phyloP scores from a whole-genome alignment of 1,140 invertebrate genomes.

The Ceratoteleas bidentatus region DNA sequence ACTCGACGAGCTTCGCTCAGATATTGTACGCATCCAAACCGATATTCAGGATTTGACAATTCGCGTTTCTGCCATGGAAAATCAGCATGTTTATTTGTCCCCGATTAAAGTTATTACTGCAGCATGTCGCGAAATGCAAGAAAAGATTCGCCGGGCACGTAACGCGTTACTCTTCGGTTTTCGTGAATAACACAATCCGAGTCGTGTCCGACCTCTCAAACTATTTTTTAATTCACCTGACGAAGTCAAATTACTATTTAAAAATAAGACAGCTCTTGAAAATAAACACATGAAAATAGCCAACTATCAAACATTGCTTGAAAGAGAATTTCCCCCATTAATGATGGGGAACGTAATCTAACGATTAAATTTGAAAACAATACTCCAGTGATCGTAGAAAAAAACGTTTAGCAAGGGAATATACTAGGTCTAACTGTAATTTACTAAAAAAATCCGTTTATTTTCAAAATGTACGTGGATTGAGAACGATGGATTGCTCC shows the following conservation, averaged over 20 bases:
- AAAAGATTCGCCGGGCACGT: too few relatives aligned
- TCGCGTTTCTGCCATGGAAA: too few relatives aligned
- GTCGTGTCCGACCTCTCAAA: slow-evolving; percentile 1
- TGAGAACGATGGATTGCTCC: neutral
- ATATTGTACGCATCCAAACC: too few relatives aligned
- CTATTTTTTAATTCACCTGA: slow-evolving; percentile 1
- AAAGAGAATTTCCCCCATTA: too few relatives aligned
- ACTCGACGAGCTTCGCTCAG: too few relatives aligned
- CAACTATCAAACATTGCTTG: neutral
- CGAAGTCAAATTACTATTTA: slow-evolving; percentile 2
- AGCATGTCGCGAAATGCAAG: too few relatives aligned
- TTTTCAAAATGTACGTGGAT: slow-evolving; percentile 11
- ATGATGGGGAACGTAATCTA: neutral
- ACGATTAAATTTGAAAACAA: neutral
- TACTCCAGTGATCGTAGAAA: neutral
- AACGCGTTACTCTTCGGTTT: too few relatives aligned
- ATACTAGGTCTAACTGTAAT: too few relatives aligned
- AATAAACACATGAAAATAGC: neutral
- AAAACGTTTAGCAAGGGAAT: slow-evolving; percentile 14
- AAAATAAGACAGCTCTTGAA: neutral
- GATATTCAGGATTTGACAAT: too few relatives aligned
- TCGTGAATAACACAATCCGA: neutral
- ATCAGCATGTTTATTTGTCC: too few relatives aligned
- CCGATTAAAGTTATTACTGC: too few relatives aligned
- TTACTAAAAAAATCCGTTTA: neutral